phyloP scores from a whole-genome alignment of 2,797 vertebrate genomes.

The Cercopithecus neglectus region DNA sequence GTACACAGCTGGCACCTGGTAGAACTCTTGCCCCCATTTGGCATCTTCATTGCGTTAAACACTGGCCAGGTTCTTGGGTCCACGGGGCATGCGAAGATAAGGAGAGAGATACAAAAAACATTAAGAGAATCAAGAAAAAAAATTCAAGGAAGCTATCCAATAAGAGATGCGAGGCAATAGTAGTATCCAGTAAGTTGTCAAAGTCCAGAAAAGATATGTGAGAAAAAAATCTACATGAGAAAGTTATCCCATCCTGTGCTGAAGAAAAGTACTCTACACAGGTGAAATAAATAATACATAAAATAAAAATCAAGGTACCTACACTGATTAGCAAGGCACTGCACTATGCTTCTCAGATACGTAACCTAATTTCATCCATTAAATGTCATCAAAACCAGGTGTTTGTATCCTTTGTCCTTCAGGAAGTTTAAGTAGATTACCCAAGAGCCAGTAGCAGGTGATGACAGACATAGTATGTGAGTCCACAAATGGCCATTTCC shows the following conservation, averaged over 20 bases:
- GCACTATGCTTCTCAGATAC: neutral
- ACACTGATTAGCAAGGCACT: neutral
- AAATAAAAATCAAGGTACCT: neutral
- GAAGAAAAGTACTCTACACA: neutral
- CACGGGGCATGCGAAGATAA: neutral
- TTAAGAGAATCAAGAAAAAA: neutral
- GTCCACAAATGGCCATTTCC: neutral
- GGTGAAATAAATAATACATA: neutral
- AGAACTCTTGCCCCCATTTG: neutral
- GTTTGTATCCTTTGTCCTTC: neutral
- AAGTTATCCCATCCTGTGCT: neutral
- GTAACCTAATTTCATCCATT: neutral
- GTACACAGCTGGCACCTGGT: neutral
- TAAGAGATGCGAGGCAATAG: neutral
- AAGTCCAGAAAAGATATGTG: neutral
- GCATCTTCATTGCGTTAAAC: neutral
- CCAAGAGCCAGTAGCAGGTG: neutral
- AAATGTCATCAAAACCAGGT: neutral
- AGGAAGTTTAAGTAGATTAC: neutral
- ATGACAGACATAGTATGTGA: neutral
- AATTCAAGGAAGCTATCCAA: neutral
- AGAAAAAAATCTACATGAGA: neutral
- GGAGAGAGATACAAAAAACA: neutral
- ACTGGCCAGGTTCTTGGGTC: neutral
- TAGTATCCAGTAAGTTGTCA: neutral